A percentile compares a stretch with the other conserved stretches of the same genome.
Evolutionary conservation across 2,113 vertebrate genomes (phyloP).

Genomic region (Turdus rufiventris): DNA sequence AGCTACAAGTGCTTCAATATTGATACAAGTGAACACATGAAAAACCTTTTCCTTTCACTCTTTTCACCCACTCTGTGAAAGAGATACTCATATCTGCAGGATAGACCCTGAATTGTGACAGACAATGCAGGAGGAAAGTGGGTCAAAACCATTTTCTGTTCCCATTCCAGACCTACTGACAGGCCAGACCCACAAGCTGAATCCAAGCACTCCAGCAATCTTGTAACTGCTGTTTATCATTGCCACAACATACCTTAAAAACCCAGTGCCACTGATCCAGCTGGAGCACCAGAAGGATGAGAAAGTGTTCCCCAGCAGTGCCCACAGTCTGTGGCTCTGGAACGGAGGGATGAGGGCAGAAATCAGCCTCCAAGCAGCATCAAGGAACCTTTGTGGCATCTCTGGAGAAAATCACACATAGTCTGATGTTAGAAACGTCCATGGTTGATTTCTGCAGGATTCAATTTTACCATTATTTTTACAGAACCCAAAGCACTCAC

Average conservation of each 20-base stretch:
- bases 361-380: background rate
- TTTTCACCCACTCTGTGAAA: background rate
- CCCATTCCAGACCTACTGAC: background rate
- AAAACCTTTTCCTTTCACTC: background rate
- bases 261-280: background rate
- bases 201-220: background rate
- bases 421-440: background rate
- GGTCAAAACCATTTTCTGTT: background rate
- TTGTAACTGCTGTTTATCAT: background rate
- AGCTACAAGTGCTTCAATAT: background rate
- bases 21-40: background rate
- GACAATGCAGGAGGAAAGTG: background rate
- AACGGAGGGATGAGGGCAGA: background rate
- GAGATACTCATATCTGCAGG: background rate
- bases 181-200: background rate
- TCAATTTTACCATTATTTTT: background rate
- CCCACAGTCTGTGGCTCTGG: background rate
- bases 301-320: background rate
- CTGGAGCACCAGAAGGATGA: background rate
- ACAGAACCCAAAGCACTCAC: background rate
- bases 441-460: background rate
- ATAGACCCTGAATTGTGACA: background rate
- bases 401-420: background rate
- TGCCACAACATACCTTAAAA: background rate
- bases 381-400: background rate